Base-by-base conservation (phyloP, 2,888 invertebrate genomes). In the Dicranocentrus wangi region DNA sequence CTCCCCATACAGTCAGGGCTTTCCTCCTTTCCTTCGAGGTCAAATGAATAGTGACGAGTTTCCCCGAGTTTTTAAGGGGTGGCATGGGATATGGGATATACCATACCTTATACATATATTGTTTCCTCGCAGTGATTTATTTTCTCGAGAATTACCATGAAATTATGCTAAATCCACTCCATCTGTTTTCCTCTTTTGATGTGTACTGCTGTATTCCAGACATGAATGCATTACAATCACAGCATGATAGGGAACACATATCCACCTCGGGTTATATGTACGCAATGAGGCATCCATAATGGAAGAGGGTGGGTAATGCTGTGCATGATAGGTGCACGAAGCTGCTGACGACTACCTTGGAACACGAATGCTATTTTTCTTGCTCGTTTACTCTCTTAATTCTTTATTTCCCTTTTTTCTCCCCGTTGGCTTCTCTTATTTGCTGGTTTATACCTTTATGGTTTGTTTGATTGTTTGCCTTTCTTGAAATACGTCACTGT, bases 401-500 rank as follows among this genome's bases (percentile, higher is more conserved):
- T 70, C 58, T 58, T 8, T 68, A 28, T 68, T 47, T 55, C 10
- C 53, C 53, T 53, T 51, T 43, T 2, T 21, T 43, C 58, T 72
- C 23, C 72, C 27, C 25, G 55, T 58, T 58, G 21, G 58, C 25
- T 58, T 19, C 8, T 58, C 25, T 58, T 58, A 55, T 32, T 58
- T 39, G 55, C 42, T 39, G 32, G 5, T 32, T 69, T 69, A 27
- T 69, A 65, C 42, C 43, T 23, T 42, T 1, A 42, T 2, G 19
- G 19, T 65, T 39, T 65, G 65, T 47, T 73, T 73, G 73, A 73
- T 73, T 73, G 55, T 73, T 73, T 73, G 55, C 65, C 58, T 66
- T 75, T 66, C 75, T 60, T 68, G 58, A 76, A 60, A 68, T 76
- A 60, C 76, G 76, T 76, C 76, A 76, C 66, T 76, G 76, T 76